A percentile compares a stretch with the other conserved stretches of the same genome.
Evolutionary conservation across 2,888 invertebrate genomes (phyloP).

Genomic region (Cephus runcator): DNA sequence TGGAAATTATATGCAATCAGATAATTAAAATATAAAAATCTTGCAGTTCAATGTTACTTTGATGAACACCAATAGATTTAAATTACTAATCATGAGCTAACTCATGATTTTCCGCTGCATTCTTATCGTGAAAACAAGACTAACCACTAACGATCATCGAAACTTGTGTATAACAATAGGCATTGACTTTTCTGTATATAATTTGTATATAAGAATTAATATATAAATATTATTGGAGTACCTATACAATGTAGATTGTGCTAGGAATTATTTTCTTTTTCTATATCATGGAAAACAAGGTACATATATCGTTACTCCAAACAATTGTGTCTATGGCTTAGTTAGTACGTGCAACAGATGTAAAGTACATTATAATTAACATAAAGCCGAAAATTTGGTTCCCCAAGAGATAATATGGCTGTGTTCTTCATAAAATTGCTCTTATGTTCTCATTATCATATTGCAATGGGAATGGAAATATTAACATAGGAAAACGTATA

Average conservation of each 20-base stretch:
- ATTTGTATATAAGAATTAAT: constrained; percentile 38
- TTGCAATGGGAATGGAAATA: not conserved
- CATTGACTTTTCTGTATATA: constrained; percentile 44
- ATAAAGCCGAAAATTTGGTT: not conserved
- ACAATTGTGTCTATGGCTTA: not conserved
- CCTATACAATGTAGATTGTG: constrained; percentile 17
- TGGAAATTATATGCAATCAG: constrained; percentile 10
- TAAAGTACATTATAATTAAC: not conserved
- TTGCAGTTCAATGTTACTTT: not conserved
- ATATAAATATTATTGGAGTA: constrained; percentile 22
- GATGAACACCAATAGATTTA: not conserved
- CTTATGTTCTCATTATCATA: not conserved
- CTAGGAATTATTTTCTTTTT: constrained; percentile 35
- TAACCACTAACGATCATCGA: constrained; percentile 19
- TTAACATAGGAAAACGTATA: not conserved
- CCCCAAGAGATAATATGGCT: not conserved
- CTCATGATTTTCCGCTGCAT: constrained; percentile 28
- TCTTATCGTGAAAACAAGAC: constrained; percentile 20
- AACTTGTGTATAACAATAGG: constrained; percentile 29
- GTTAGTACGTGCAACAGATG: not conserved
- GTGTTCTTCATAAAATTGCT: not conserved
- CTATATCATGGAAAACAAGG: constrained; percentile 21
- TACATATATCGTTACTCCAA: constrained; percentile 6
- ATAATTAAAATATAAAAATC: not conserved
- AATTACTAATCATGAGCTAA: not conserved